Evolutionary conservation across 2,797 vertebrate genomes (phyloP), one percentile per base, ranked within the genome.

Genomic region (Erethizon dorsatum): DNA sequence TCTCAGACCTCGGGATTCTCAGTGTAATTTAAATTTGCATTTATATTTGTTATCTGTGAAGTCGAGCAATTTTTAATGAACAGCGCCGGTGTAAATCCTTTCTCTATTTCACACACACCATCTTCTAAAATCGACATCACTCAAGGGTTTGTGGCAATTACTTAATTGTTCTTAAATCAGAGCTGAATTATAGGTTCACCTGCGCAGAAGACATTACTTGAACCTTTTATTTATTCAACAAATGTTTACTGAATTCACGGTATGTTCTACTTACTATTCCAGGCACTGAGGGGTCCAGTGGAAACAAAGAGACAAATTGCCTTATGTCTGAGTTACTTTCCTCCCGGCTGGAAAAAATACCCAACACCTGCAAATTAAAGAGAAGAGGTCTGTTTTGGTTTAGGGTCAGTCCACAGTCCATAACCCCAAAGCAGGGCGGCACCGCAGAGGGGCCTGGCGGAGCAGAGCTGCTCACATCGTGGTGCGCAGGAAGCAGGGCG

Each of bases 121-220:
- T 85, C 33, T 69, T 88, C 71, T 56, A 75, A 86, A 88, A 80
- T 92, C 41, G 59, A 26, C 57, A 61, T 84, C 65, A 15, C 18
- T 47, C 52, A 77, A 50, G 56, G 56, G 47, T 57, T 88, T 90
- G 37, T 92, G 54, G 78, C 22, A 94, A 63, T 78, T 86, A 89
- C 45, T 95, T 95, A 93, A 82, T 65, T 52, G 37, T 71, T 83
- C 6, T 93, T 61, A 69, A 69, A 18, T 69, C 65, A 56, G 22
- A 69, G 15, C 10, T 78, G 37, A 71, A 59, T 95, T 95, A 83
- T 88, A 85, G 89, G 61, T 54, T 91, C 54, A 79, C 37, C 45
- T 71, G 33, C 20, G 26, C 5, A 50, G 45, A 24, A 73, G 41
- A 7, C 22, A 73, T 73, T 94, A 84, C 73, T 80, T 61, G 63